Evolutionary conservation across 2,888 invertebrate genomes (phyloP).

Genomic region (Sthenelais limicola): DNA sequence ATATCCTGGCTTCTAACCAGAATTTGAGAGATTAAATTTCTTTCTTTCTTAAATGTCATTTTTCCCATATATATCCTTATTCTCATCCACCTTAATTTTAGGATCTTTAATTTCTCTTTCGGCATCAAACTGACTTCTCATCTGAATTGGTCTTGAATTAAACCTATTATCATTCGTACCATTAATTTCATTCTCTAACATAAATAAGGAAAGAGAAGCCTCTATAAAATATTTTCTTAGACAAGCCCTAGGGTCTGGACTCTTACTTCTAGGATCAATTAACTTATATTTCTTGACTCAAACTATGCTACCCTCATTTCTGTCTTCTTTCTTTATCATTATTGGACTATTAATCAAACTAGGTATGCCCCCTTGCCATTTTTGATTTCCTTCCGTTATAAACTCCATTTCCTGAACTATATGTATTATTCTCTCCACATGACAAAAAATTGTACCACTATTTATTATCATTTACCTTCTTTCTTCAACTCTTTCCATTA

Average conservation of each 20-base stretch:
- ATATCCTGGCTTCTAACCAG: conserved; percentile 52
- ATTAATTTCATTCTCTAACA: conserved; percentile 43
- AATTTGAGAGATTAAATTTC: conserved; percentile 51
- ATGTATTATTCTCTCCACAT: conserved; percentile 46
- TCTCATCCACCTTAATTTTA: conserved; percentile 29
- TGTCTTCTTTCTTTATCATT: neutral
- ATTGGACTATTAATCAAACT: conserved; percentile 47
- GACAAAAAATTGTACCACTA: conserved; percentile 49
- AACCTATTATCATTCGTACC: conserved; percentile 54
- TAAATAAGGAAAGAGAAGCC: conserved; percentile 50
- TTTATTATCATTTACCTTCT: conserved; percentile 38
- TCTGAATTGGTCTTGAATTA: conserved; percentile 54
- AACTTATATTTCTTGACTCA: conserved; percentile 1
- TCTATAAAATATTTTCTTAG: conserved; percentile 54
- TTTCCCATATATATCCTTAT: conserved; percentile 37
- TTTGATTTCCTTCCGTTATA: conserved; percentile 53
- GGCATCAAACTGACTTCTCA: conserved; percentile 46
- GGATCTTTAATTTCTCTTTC: conserved; percentile 44
- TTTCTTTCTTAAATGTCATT: conserved; percentile 48
- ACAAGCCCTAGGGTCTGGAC: conserved; percentile 49
- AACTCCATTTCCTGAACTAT: conserved; percentile 42
- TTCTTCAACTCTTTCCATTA: neutral
- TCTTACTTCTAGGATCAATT: conserved; percentile 42
- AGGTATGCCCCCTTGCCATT: conserved; percentile 48
- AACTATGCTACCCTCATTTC: conserved; percentile 17